phyloP scores from a whole-genome alignment of 2,888 invertebrate species.

The Drosophila eohydei region DNA sequence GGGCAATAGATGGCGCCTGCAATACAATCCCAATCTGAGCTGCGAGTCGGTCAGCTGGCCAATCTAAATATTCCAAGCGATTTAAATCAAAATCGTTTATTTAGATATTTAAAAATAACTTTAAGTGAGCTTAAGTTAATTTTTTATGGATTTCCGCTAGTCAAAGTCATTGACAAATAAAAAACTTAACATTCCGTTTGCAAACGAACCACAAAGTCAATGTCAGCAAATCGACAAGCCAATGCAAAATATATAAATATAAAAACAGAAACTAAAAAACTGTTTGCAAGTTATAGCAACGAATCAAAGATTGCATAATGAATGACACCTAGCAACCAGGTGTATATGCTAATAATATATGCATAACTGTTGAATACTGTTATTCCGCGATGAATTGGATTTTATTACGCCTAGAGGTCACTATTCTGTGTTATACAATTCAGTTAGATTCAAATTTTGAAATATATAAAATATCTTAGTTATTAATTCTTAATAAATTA shows the following conservation, averaged over 20 bases:
- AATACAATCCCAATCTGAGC: constrained; percentile 8
- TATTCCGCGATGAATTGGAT: constrained; percentile 20
- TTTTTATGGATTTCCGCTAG: constrained; percentile 35
- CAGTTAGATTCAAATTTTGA: background rate
- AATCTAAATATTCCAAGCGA: constrained; percentile 8
- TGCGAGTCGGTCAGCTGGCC: constrained; percentile 48
- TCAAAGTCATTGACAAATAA: constrained; percentile 38
- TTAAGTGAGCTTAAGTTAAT: no score
- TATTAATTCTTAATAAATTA: no score
- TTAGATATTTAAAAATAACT: constrained; percentile 21
- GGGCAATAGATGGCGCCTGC: constrained; percentile 51
- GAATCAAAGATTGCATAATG: constrained; percentile 54
- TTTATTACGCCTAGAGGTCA: constrained; percentile 19
- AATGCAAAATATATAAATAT: constrained; percentile 21
- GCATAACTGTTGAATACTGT: constrained; percentile 63
- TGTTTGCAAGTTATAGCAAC: constrained; percentile 11
- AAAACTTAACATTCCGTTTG: constrained; percentile 40
- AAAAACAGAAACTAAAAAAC: constrained; percentile 17
- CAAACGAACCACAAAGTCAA: constrained; percentile 56
- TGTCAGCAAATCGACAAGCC: constrained; percentile 47
- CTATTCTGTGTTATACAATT: background rate
- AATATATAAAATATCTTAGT: background rate
- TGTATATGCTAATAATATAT: constrained; percentile 41
- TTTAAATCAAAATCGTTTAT: constrained; percentile 47
- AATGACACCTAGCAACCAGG: constrained; percentile 17